Percentiles rank a stretch among this genome's conserved stretches.
phyloP scores from a whole-genome alignment of 2,113 vertebrate genomes.

The Podarcis cretensis region DNA sequence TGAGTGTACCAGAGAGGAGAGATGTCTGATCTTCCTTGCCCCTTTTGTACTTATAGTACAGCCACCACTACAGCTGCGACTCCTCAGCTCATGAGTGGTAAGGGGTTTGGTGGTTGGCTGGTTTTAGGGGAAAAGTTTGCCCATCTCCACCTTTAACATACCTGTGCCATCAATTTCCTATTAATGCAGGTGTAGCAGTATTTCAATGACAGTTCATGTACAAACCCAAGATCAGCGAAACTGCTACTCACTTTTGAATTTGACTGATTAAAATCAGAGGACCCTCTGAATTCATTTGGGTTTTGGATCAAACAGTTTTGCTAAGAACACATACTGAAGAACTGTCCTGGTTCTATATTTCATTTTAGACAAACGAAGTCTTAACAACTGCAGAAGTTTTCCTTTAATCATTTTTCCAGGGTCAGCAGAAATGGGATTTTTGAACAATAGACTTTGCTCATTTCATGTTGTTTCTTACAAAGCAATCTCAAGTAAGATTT shows the following conservation, averaged over 20 bases:
- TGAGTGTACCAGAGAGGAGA: background rate
- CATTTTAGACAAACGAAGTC: background rate
- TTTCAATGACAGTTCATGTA: background rate
- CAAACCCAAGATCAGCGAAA: conserved; percentile 6
- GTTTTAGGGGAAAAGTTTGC: too few relatives aligned
- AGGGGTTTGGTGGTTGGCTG: too few relatives aligned
- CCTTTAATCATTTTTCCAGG: conserved; percentile 28
- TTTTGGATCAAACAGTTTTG: background rate
- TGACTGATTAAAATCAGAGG: conserved; percentile 20
- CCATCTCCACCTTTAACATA: background rate
- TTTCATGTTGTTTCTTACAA: conserved; percentile 21
- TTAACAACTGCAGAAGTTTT: conserved; percentile 8
- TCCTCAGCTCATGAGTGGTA: too few relatives aligned
- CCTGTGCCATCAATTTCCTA: background rate
- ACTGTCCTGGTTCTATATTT: background rate
- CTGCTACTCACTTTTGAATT: background rate
- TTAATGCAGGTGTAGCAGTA: background rate
- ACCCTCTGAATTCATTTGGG: background rate
- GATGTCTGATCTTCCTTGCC: background rate
- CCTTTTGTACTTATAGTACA: too few relatives aligned
- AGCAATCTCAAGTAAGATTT: conserved; percentile 21
- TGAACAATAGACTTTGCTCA: conserved; percentile 17
- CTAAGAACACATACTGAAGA: background rate
- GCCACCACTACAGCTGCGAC: too few relatives aligned
- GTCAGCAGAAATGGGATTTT: conserved; percentile 14